phyloP scores from a whole-genome alignment of 2,113 vertebrate species.

The human region DNA sequence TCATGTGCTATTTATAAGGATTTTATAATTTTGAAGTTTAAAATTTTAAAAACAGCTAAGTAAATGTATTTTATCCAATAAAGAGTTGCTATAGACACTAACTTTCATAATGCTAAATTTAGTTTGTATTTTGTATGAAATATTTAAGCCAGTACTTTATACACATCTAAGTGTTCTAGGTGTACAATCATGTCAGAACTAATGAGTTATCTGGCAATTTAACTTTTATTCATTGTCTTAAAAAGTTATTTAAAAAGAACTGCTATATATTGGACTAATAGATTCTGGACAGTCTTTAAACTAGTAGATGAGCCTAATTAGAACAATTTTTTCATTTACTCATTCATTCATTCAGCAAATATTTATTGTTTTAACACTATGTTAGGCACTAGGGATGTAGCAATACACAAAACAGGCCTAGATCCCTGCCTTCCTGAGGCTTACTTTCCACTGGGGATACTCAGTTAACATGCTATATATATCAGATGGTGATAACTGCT shows the following conservation, averaged over 20 bases:
- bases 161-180: neutral
- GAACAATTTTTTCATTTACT: neutral
- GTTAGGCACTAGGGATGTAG: neutral
- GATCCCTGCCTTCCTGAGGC: neutral
- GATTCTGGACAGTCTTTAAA: neutral
- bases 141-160: neutral
- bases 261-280: neutral
- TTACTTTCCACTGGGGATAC: neutral
- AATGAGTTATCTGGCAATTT: neutral
- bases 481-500: neutral
- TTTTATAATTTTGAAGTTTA: constrained; percentile 17
- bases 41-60: constrained; percentile 5
- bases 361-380: neutral
- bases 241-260: neutral
- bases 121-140: neutral
- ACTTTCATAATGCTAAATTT: neutral
- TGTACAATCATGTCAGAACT: neutral
- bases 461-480: neutral
- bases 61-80: neutral
- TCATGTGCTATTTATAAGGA: neutral
- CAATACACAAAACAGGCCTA: neutral
- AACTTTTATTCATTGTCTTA: neutral
- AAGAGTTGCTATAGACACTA: neutral
- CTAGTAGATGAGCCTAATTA: neutral
- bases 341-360: neutral